Evolutionary conservation across 23 tunicate genomes (phyloP).

Genomic region (Ascidia mentula): DNA sequence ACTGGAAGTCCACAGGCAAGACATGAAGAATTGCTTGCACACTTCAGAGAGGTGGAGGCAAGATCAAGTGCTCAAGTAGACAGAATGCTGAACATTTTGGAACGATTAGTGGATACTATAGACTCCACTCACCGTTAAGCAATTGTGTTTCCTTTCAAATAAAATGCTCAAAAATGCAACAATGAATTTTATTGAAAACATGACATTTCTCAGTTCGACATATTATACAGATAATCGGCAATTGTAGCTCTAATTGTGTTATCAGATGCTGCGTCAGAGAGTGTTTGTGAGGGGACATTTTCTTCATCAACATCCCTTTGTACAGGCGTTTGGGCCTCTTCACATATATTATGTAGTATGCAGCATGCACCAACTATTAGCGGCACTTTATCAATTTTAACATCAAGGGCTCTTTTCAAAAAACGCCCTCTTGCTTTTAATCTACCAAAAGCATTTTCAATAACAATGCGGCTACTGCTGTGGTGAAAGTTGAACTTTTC

Average conservation of each 20-base stretch:
- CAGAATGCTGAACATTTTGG: not conserved
- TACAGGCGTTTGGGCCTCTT: not conserved
- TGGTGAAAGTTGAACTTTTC: not conserved
- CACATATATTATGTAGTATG: not conserved
- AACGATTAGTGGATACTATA: slow-evolving; percentile 1
- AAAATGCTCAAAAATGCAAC: too few relatives aligned
- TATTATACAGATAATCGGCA: not conserved
- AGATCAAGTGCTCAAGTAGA: not conserved
- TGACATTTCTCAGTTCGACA: too few relatives aligned
- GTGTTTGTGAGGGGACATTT: not conserved
- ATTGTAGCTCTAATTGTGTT: not conserved
- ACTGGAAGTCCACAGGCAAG: too few relatives aligned
- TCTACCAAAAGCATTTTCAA: not conserved
- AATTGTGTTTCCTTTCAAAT: too few relatives aligned
- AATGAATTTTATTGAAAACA: too few relatives aligned
- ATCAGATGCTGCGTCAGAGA: not conserved
- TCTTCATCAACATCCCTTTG: not conserved
- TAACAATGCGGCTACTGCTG: slow-evolving; percentile 4
- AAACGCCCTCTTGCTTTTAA: not conserved
- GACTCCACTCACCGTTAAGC: too few relatives aligned
- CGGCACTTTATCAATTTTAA: not conserved
- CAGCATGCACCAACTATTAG: not conserved
- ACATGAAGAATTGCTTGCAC: slow-evolving; percentile 8
- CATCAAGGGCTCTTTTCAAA: not conserved
- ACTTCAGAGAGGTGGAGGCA: slow-evolving; percentile 6